phyloP scores from a whole-genome alignment of 1,140 invertebrate genomes.

The Acromyrmex heyeri region DNA sequence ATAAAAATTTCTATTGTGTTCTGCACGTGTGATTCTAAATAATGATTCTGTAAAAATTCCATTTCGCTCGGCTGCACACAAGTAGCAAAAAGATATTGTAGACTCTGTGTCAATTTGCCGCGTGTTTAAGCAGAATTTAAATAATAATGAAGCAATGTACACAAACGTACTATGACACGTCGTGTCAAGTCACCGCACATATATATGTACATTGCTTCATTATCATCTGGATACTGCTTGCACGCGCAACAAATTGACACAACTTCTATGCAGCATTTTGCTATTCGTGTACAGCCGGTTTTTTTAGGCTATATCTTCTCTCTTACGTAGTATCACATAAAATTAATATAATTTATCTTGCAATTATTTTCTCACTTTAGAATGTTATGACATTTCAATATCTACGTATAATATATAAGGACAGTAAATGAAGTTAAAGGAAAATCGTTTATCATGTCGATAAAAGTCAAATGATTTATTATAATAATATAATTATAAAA shows the following conservation, averaged over 20 bases:
- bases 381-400: constrained; percentile 25
- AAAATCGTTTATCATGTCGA: background rate
- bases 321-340: background rate
- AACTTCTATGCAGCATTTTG: constrained; percentile 10
- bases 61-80: constrained; percentile 7
- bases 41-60: constrained; percentile 12
- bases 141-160: constrained; percentile 9
- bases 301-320: constrained; percentile 12
- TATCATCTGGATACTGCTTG: constrained; percentile 5
- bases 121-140: constrained; percentile 28
- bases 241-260: constrained; percentile 17
- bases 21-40: background rate
- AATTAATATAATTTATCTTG: constrained; percentile 23
- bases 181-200: constrained; percentile 1
- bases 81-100: background rate
- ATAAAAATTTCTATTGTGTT: background rate
- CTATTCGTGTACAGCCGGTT: background rate
- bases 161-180: constrained; percentile 13
- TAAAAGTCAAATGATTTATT: constrained; percentile 27
- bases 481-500: background rate
- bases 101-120: background rate
- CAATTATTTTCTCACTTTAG: background rate
- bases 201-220: constrained; percentile 15
- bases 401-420: background rate
- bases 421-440: constrained; percentile 22